Evolutionary conservation across 1,140 invertebrate species (phyloP).

Genomic region (Leptinotarsa undecemlineata): DNA sequence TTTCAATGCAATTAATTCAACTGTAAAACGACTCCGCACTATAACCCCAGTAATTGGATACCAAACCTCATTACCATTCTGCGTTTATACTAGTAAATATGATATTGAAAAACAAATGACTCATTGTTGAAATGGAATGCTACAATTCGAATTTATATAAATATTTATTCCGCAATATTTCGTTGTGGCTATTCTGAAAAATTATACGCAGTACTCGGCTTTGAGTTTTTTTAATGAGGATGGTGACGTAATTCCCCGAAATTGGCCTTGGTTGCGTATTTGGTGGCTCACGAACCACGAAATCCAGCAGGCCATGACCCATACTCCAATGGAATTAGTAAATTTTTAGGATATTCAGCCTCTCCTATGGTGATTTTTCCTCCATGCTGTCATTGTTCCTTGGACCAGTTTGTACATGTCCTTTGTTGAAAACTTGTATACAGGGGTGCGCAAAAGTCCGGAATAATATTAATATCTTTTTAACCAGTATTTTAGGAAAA

Average conservation of each 20-base stretch:
- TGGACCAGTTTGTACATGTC: too few relatives aligned
- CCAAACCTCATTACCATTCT: neutral
- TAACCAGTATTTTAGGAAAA: too few relatives aligned
- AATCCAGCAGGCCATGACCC: neutral
- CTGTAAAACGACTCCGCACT: neutral
- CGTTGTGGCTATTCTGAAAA: neutral
- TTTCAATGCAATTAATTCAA: too few relatives aligned
- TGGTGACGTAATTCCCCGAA: neutral
- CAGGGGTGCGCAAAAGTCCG: too few relatives aligned
- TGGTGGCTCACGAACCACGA: neutral
- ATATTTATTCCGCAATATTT: neutral
- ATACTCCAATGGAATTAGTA: too few relatives aligned
- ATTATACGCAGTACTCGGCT: neutral
- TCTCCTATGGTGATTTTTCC: too few relatives aligned
- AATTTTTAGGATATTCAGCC: too few relatives aligned
- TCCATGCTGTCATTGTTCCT: too few relatives aligned
- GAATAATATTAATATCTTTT: too few relatives aligned
- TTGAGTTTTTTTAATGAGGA: neutral
- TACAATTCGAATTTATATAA: neutral
- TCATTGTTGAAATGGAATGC: neutral
- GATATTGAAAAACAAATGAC: slow-evolving; percentile 6
- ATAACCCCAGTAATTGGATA: neutral
- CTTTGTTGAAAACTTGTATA: too few relatives aligned
- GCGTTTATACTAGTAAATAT: neutral
- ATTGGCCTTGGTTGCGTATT: slow-evolving; percentile 2